Conservation (phyloP, 1,140 invertebrate species). For the Micrasema longulum region DNA sequence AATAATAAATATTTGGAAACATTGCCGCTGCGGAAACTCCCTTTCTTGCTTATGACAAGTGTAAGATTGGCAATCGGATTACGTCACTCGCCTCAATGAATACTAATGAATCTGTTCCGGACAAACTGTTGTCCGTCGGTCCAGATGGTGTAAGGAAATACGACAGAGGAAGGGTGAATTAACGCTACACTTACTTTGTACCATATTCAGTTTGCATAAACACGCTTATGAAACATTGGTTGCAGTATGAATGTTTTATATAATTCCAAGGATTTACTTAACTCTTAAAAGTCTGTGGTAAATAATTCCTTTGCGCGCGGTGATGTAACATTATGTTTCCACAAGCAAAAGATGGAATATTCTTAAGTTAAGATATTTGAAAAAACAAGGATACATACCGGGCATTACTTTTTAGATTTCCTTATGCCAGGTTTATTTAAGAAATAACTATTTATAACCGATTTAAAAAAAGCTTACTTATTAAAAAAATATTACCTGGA, state of each 20-base stretch:
- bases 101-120: constrained; percentile 54
- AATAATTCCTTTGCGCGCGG: too few species aligned
- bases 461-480: too few species aligned
- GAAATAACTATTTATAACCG: too few species aligned
- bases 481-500: too few species aligned
- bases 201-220: constrained; percentile 7
- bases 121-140: constrained; percentile 17
- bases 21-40: not conserved
- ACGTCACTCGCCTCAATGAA: constrained; percentile 51
- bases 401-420: too few species aligned
- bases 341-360: too few species aligned
- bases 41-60: constrained; percentile 54
- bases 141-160: not conserved
- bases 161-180: not conserved
- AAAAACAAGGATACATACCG: too few species aligned
- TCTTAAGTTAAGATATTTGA: too few species aligned
- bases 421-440: too few species aligned
- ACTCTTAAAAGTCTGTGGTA: too few species aligned
- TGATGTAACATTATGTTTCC: too few species aligned
- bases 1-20: constrained; percentile 15
- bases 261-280: not conserved
- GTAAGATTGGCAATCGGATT: constrained; percentile 55
- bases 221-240: not conserved
- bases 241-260: constrained; percentile 1
- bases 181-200: not conserved